Evolutionary conservation across 2,888 invertebrate species (phyloP), one percentile per base, ranked within the genome.

Genomic region (Apamea monoglypha): DNA sequence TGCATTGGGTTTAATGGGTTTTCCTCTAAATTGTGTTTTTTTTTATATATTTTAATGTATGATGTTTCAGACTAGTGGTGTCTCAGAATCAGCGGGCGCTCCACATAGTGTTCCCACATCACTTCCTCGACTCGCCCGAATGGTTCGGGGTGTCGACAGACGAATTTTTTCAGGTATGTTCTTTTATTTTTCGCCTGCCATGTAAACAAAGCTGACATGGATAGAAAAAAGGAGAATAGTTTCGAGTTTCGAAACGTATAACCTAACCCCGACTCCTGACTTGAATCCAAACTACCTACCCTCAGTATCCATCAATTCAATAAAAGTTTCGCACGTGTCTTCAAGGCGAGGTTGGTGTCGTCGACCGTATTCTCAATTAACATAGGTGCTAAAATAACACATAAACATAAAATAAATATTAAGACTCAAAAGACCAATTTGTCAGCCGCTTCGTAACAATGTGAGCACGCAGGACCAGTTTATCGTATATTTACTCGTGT

Each of bases 61-160:
- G 14, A 63, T 85, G 74, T 97, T 97, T 69, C 96, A 98, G 98
- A 95, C 96, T 98, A 94, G 98, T 98, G 91, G 98, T 98, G 90
- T 98, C 98, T 25, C 98, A 98, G 96, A 98, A 98, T 95, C 98
- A 98, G 92, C 97, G 98, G 89, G 98, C 98, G 80, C 97, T 98
- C 83, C 98, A 98, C 95, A 98, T 98, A 94, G 98, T 98, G 93
- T 98, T 98, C 96, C 98, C 98, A 80, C 98, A 98, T 96, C 98
- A 98, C 96, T 98, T 98, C 97, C 97, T 98, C 88, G 98, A 98
- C 96, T 98, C 98, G 85, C 98, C 98, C 74, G 98, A 98, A 96
- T 98, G 98, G 98, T 98, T 98, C 95, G 98, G 98, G 84, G 98
- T 98, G 70, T 98, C 98, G 77, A 98, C 98, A 53, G 98, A 98